These are phyloP conservation scores for Uromys caudimaculatus DNA, from an alignment of 2,797 vertebrate genomes.

Conservation along the genomic window DNA sequence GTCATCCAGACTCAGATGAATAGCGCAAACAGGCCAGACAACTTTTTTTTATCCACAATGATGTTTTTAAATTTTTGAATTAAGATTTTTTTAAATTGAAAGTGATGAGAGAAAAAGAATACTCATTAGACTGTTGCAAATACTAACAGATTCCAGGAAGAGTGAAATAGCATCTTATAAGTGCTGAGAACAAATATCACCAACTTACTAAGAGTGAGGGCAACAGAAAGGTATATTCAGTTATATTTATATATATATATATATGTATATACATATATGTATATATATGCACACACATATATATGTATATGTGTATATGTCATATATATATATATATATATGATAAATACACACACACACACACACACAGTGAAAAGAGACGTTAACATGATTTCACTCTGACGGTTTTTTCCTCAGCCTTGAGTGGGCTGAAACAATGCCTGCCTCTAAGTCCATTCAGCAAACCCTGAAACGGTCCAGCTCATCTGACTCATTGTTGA, in stretches of 20 bases:
- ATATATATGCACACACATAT: too few relatives aligned
- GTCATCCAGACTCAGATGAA: neutral
- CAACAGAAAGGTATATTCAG: neutral
- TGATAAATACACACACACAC: neutral
- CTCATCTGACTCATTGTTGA: conserved; percentile 72
- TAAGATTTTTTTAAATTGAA: neutral
- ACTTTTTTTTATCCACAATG: neutral
- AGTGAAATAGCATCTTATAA: neutral
- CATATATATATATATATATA: neutral
- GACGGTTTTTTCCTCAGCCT: conserved; percentile 42
- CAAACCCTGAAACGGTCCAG: conserved; percentile 52
- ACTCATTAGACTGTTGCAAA: neutral
- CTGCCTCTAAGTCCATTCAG: conserved; percentile 60
- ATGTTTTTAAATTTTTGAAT: neutral
- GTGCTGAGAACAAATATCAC: neutral
- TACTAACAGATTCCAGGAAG: neutral
- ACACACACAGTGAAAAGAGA: neutral
- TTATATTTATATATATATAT: neutral
- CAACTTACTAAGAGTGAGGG: neutral
- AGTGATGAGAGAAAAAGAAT: neutral
- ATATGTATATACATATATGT: neutral
- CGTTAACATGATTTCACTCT: conserved; percentile 11
- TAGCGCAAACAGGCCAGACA: neutral
- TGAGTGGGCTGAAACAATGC: conserved; percentile 60
- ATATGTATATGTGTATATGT: neutral